Evolutionary conservation across 1,140 invertebrate genomes (phyloP).

Genomic region (Samia ricini): DNA sequence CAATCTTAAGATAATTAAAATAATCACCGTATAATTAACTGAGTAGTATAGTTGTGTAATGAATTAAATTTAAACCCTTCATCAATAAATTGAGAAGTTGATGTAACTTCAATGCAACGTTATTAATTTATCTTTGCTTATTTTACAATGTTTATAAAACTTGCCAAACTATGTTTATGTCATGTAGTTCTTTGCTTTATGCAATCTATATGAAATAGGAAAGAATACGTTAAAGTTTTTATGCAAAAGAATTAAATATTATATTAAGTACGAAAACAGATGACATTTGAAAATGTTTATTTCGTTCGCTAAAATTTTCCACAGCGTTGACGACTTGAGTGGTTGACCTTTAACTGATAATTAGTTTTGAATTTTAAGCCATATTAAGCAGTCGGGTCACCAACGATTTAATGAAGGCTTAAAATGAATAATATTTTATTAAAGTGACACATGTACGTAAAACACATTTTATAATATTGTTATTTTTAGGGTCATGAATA

Average conservation of each 20-base stretch:
- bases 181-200: neutral
- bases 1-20: too few species aligned
- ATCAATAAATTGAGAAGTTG: too few species aligned
- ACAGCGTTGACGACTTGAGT: slow-evolving; percentile 5
- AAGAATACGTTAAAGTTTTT: neutral
- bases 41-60: too few species aligned
- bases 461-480: neutral
- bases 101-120: too few species aligned
- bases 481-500: too few species aligned
- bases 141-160: too few species aligned
- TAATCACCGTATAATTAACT: too few species aligned
- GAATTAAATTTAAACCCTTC: too few species aligned
- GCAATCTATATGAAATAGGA: neutral
- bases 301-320: slow-evolving; percentile 19
- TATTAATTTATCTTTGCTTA: too few species aligned
- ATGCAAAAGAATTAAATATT: neutral
- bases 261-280: neutral
- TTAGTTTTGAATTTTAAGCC: slow-evolving; percentile 27
- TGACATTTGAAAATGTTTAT: neutral
- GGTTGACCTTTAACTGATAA: slow-evolving; percentile 24
- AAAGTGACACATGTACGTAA: neutral
- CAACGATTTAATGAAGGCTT: slow-evolving; percentile 3
- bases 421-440: neutral
- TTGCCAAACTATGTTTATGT: too few species aligned
- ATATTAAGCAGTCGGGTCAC: slow-evolving; percentile 9